phyloP scores from a whole-genome alignment of 2,888 invertebrate species.

The Sinelater perroti region DNA sequence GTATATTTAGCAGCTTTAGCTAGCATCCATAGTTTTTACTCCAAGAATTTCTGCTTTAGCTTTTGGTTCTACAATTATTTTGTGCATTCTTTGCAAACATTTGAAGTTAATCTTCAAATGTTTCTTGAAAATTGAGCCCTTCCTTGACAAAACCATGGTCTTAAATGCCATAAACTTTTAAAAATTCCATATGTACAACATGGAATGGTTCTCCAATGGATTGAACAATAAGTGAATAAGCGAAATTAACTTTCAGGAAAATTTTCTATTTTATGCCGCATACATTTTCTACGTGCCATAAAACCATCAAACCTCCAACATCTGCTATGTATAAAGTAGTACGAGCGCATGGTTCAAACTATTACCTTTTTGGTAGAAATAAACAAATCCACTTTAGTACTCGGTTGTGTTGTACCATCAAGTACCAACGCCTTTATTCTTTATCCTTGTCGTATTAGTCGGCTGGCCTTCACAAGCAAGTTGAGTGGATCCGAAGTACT shows the following conservation, averaged over 20 bases:
- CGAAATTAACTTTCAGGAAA: constrained; percentile 85
- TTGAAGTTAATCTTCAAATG: constrained; percentile 97
- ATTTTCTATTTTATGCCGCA: constrained; percentile 86
- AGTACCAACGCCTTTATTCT: constrained; percentile 75
- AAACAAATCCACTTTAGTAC: constrained; percentile 98
- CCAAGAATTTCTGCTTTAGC: constrained; percentile 97
- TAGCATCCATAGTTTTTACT: constrained; percentile 98
- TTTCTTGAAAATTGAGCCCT: constrained; percentile 98
- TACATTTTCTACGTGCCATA: constrained; percentile 95
- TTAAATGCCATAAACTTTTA: constrained; percentile 99
- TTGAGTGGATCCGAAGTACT: constrained; percentile 98
- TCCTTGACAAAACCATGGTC: constrained; percentile 99
- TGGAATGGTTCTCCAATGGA: constrained; percentile 99
- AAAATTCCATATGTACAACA: constrained; percentile 99
- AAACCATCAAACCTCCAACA: constrained; percentile 98
- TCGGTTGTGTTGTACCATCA: constrained; percentile 97
- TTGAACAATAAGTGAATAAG: constrained; percentile 98
- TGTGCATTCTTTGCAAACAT: constrained; percentile 86
- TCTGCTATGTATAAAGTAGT: constrained; percentile 99
- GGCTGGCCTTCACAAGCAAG: constrained; percentile 98
- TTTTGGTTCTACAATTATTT: constrained; percentile 72
- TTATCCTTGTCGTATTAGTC: constrained; percentile 98
- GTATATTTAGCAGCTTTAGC: constrained; percentile 99
- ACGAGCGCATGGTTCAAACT: constrained; percentile 97
- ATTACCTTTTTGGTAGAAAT: constrained; percentile 99